phyloP scores from a whole-genome alignment of 2,888 invertebrate species.

The Siphonodentalium dalli region DNA sequence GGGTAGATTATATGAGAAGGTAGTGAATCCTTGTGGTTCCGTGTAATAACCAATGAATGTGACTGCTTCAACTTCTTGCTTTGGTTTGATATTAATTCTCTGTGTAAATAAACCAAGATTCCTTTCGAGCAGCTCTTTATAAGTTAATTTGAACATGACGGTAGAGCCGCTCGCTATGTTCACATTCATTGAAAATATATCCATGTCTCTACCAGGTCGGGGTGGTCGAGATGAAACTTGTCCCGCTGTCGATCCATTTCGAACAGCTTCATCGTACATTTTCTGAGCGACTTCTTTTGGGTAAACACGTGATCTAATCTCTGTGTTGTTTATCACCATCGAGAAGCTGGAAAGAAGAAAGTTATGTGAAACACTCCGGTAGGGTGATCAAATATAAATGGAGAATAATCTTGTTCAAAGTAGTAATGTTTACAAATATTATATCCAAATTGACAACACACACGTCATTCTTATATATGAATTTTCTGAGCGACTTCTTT shows the following conservation, averaged over 20 bases:
- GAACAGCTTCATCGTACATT: slow-evolving; percentile 49
- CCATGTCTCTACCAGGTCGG: slow-evolving; percentile 28
- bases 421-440: too few relatives aligned
- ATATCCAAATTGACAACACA: too few relatives aligned
- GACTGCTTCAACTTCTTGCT: slow-evolving; percentile 69
- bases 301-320: slow-evolving; percentile 34
- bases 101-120: slow-evolving; percentile 74
- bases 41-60: slow-evolving; percentile 16
- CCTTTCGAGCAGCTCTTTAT: slow-evolving; percentile 75
- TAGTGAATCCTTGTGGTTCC: slow-evolving; percentile 31
- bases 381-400: too few relatives aligned
- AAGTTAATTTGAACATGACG: slow-evolving; percentile 74
- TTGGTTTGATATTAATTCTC: slow-evolving; percentile 74
- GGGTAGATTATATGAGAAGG: slow-evolving; percentile 27
- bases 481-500: too few relatives aligned
- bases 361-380: too few relatives aligned
- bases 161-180: slow-evolving; percentile 72
- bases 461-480: too few relatives aligned
- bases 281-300: slow-evolving; percentile 55
- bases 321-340: slow-evolving; percentile 40
- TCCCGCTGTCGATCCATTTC: slow-evolving; percentile 55
- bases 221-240: slow-evolving; percentile 25
- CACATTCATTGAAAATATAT: slow-evolving; percentile 67
- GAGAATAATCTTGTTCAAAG: too few relatives aligned
- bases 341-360: slow-evolving; percentile 35